Percentiles rank a stretch among this genome's conserved stretches.
Evolutionary conservation across 2,113 vertebrate genomes (phyloP).

Genomic region (Fulica atra): DNA sequence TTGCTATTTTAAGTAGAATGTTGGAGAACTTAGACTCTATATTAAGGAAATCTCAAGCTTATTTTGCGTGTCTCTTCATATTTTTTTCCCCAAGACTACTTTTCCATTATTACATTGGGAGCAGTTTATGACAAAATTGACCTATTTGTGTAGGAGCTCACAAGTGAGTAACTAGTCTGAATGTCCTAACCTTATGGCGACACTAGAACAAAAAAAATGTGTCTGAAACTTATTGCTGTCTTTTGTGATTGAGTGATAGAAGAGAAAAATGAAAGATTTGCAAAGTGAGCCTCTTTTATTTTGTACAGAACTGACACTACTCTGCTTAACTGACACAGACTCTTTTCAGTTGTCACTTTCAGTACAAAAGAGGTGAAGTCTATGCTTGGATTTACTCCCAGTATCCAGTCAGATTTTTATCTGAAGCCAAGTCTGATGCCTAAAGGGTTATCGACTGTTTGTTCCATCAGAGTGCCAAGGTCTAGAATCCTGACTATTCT

Average conservation of each 20-base stretch:
- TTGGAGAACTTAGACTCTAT: neutral
- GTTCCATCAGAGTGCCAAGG: neutral
- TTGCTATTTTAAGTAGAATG: neutral
- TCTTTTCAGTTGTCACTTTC: slow-evolving; percentile 53
- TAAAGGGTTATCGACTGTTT: neutral
- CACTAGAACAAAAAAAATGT: neutral
- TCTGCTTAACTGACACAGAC: neutral
- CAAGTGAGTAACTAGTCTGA: neutral
- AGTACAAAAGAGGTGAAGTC: neutral
- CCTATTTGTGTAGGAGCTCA: neutral
- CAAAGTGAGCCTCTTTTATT: neutral
- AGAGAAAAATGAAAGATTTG: neutral
- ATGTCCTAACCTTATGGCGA: neutral
- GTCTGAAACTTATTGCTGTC: neutral
- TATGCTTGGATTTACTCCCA: neutral
- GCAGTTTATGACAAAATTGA: neutral
- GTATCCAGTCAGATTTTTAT: neutral
- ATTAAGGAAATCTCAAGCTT: neutral
- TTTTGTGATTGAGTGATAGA: neutral
- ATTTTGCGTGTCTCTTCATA: neutral
- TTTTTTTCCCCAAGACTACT: neutral
- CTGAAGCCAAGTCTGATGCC: neutral
- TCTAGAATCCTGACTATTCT: neutral
- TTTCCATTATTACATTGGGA: neutral
- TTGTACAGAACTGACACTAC: neutral